Conservation (phyloP, 2,888 invertebrate genomes). For the Diarsia dahlii region DNA sequence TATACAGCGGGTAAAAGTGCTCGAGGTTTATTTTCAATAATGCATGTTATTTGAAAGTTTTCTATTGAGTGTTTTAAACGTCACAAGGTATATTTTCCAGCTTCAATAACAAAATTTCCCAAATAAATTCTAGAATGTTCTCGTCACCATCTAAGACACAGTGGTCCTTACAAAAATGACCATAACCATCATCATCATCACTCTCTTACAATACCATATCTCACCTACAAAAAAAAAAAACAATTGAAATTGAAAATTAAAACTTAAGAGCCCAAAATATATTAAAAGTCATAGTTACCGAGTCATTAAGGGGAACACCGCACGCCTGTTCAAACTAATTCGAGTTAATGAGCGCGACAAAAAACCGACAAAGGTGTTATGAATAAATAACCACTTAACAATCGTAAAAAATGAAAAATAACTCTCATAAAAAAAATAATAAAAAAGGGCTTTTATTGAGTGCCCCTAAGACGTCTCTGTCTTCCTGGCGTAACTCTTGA, state of each 20-base stretch:
- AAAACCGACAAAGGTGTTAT: slow-evolving; percentile 89
- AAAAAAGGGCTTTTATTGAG: slow-evolving; percentile 81
- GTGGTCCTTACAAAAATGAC: neutral
- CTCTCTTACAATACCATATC: slow-evolving; percentile 22
- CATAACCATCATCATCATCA: slow-evolving; percentile 5
- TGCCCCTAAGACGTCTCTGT: slow-evolving; percentile 84
- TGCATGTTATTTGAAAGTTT: neutral
- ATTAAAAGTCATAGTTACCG: slow-evolving; percentile 64
- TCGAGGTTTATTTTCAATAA: neutral
- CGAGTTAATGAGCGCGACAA: slow-evolving; percentile 83
- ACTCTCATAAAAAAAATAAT: slow-evolving; percentile 41
- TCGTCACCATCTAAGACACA: neutral
- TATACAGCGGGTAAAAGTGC: too few species aligned
- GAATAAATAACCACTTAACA: slow-evolving; percentile 87
- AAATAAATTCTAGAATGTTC: neutral
- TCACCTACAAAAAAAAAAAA: slow-evolving; percentile 31
- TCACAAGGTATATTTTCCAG: neutral
- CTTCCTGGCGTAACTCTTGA: slow-evolving; percentile 83
- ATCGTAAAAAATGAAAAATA: slow-evolving; percentile 71
- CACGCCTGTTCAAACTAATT: slow-evolving; percentile 80
- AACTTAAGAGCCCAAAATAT: slow-evolving; percentile 55
- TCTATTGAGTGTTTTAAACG: neutral
- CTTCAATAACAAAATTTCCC: neutral
- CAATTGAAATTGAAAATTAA: slow-evolving; percentile 54
- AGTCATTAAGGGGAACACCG: slow-evolving; percentile 66